These are phyloP conservation scores for Podocnemis expansa DNA, from an alignment of 2,113 vertebrate genomes.

Conservation along the genomic window DNA sequence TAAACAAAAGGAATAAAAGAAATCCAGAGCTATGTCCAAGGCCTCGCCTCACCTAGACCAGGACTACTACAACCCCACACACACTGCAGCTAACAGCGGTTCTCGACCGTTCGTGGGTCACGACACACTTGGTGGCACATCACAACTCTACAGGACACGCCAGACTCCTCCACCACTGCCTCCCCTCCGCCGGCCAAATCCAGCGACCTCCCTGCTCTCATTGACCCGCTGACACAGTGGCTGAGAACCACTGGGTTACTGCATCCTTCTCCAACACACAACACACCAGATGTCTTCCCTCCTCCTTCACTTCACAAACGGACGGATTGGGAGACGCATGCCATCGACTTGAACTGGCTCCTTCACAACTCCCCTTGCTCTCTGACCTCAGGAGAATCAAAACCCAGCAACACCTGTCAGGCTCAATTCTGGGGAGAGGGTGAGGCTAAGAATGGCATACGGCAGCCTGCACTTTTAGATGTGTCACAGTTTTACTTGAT, in stretches of 20 bases:
- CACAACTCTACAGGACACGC: too few relatives aligned
- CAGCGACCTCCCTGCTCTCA: too few relatives aligned
- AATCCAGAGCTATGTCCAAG: fast-evolving
- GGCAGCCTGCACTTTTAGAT: fast-evolving
- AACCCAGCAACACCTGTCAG: fast-evolving
- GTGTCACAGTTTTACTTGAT: fast-evolving
- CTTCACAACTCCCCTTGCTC: background rate
- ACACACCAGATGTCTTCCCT: fast-evolving
- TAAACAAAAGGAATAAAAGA: background rate
- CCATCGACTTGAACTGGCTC: fast-evolving
- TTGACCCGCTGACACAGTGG: too few relatives aligned
- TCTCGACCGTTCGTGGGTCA: too few relatives aligned
- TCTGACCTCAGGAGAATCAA: background rate
- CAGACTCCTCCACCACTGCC: too few relatives aligned
- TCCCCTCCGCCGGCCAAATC: too few relatives aligned
- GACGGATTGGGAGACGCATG: fast-evolving
- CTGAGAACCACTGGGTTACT: too few relatives aligned
- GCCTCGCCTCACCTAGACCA: fast-evolving
- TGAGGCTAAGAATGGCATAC: fast-evolving
- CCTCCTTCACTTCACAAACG: fast-evolving
- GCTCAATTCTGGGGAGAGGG: background rate
- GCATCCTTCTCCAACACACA: fast-evolving
- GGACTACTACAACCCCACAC: fast-evolving
- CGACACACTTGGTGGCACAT: too few relatives aligned
- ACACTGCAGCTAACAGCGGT: too few relatives aligned